Evolutionary conservation across 2,113 vertebrate species (phyloP).

Genomic region (Anoura caudifer): DNA sequence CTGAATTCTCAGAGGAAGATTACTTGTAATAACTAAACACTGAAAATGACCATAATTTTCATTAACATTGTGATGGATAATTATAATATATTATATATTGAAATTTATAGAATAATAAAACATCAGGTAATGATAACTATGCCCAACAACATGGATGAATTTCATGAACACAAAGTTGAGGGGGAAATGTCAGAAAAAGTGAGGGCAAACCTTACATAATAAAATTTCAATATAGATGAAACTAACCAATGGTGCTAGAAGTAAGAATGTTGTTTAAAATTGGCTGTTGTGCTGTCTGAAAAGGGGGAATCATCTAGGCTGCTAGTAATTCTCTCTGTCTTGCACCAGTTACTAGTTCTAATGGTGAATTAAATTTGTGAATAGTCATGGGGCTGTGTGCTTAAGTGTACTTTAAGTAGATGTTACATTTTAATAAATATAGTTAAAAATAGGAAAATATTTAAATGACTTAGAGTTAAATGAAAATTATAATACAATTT

Average conservation of each 20-base stretch:
- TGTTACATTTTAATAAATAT: background rate
- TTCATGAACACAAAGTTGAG: background rate
- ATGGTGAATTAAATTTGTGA: background rate
- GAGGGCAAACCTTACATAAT: background rate
- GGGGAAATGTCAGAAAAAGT: background rate
- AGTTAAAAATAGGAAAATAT: background rate
- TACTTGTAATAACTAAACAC: background rate
- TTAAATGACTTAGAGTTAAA: background rate
- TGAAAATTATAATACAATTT: background rate
- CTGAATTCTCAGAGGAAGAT: background rate
- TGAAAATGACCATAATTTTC: background rate
- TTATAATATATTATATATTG: background rate
- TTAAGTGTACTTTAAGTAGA: background rate
- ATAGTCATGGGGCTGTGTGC: background rate
- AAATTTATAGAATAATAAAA: background rate
- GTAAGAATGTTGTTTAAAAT: background rate
- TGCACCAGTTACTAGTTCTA: background rate
- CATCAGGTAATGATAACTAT: background rate
- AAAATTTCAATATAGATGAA: background rate
- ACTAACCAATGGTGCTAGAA: background rate
- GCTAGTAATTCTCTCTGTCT: background rate
- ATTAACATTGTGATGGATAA: background rate
- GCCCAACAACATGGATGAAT: background rate
- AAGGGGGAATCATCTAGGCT: background rate
- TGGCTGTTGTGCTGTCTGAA: background rate